Evolutionary conservation across 2,797 vertebrate species (phyloP).

Genomic region (Syndactyla subalaris): DNA sequence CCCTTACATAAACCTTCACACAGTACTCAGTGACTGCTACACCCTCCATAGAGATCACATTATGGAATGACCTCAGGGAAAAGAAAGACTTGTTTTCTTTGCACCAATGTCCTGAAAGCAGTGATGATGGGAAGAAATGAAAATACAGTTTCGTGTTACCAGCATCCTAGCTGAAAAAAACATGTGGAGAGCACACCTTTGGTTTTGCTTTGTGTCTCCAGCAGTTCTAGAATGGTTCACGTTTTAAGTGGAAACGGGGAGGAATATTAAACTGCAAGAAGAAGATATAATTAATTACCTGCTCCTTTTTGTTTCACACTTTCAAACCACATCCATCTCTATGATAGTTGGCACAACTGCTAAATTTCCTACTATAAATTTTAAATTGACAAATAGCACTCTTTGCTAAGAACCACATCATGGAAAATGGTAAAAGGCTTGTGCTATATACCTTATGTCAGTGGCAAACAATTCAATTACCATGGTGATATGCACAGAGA

Average conservation of each 20-base stretch:
- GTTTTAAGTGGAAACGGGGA: neutral
- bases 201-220: neutral
- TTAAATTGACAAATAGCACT: constrained; percentile 33
- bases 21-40: neutral
- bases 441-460: constrained; percentile 17
- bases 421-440: constrained; percentile 35
- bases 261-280: neutral
- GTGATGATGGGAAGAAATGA: neutral
- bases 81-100: neutral
- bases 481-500: neutral
- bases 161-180: neutral
- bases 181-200: neutral
- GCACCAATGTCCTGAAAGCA: neutral
- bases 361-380: constrained; percentile 32
- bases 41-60: neutral
- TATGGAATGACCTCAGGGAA: neutral
- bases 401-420: constrained; percentile 11
- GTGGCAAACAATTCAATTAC: constrained; percentile 46
- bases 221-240: neutral
- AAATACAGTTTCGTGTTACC: neutral
- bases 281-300: neutral
- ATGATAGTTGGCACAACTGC: neutral
- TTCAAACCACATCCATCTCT: constrained; percentile 20
- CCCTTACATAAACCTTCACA: neutral
- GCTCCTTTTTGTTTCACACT: constrained; percentile 2